A percentile compares a stretch with the other conserved stretches of the same genome.
Evolutionary conservation across 2,888 invertebrate species (phyloP).

Genomic region (Hemicrepidius hirtus): DNA sequence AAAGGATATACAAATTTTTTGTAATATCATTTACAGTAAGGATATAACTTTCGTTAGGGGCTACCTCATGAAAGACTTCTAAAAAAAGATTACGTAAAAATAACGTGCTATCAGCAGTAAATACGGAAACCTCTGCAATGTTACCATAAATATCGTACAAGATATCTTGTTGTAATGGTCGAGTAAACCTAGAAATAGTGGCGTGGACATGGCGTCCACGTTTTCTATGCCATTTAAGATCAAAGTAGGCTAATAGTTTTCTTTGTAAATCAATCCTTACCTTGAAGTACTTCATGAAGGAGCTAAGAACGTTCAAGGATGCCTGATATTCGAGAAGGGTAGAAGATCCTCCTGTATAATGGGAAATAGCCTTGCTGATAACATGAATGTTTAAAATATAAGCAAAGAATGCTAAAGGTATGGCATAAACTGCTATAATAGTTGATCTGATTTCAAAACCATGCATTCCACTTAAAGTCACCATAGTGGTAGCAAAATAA

Average conservation of each 20-base stretch:
- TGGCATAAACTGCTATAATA: too few relatives aligned
- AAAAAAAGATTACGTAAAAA: constrained; percentile 50
- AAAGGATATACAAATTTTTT: constrained; percentile 18
- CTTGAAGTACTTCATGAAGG: constrained; percentile 39
- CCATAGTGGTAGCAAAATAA: constrained; percentile 24
- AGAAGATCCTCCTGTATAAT: constrained; percentile 4
- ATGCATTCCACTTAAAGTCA: constrained; percentile 5
- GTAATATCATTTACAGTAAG: constrained; percentile 48
- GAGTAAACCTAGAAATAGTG: constrained; percentile 26
- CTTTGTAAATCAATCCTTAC: constrained; percentile 37
- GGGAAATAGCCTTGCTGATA: neutral
- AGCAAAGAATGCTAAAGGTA: neutral
- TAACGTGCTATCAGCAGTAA: constrained; percentile 32
- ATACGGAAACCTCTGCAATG: constrained; percentile 26
- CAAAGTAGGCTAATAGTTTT: constrained; percentile 37
- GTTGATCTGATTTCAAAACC: neutral
- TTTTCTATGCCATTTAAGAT: constrained; percentile 43
- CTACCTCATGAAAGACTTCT: constrained; percentile 28
- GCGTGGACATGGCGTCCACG: constrained; percentile 32
- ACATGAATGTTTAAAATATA: constrained; percentile 8
- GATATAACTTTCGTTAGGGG: constrained; percentile 40
- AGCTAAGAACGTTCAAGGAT: constrained; percentile 26
- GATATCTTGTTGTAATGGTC: constrained; percentile 49
- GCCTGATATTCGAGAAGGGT: constrained; percentile 46
- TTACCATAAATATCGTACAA: constrained; percentile 52